Conservation (phyloP, 2,113 vertebrate genomes). For the Neogale vison region DNA sequence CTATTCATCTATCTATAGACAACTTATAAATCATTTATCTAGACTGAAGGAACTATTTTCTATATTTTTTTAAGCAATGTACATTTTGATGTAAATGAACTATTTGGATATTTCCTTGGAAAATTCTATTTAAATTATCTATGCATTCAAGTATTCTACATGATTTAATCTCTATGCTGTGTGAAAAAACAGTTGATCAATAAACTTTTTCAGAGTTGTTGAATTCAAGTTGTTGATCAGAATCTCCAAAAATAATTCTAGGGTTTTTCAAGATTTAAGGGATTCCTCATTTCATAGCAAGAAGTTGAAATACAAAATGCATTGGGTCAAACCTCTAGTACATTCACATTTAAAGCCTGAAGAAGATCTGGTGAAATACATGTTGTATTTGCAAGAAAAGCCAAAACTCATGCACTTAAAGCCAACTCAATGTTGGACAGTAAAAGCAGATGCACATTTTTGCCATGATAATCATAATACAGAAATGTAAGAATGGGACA, state of each 20-base stretch:
- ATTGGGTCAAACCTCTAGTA: background rate
- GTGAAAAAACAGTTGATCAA: background rate
- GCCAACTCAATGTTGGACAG: fast-evolving
- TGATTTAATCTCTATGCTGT: background rate
- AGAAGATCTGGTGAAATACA: background rate
- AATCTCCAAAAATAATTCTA: background rate
- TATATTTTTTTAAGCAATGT: background rate
- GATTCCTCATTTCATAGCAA: background rate
- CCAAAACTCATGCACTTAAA: background rate
- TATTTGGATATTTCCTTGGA: background rate
- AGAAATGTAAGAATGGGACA: background rate
- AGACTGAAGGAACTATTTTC: background rate
- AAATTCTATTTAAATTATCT: slow-evolving; percentile 3
- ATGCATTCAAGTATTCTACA: background rate
- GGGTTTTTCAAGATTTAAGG: background rate
- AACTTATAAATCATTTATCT: background rate
- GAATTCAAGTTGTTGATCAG: background rate
- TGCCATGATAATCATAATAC: background rate
- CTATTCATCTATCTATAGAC: background rate
- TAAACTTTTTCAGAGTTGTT: background rate
- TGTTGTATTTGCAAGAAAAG: background rate
- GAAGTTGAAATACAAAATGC: background rate
- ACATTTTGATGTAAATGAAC: background rate
- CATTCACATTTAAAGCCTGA: background rate
- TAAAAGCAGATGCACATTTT: background rate